Base-by-base conservation (phyloP, 2,797 vertebrate species). In the Gila robusta region DNA sequence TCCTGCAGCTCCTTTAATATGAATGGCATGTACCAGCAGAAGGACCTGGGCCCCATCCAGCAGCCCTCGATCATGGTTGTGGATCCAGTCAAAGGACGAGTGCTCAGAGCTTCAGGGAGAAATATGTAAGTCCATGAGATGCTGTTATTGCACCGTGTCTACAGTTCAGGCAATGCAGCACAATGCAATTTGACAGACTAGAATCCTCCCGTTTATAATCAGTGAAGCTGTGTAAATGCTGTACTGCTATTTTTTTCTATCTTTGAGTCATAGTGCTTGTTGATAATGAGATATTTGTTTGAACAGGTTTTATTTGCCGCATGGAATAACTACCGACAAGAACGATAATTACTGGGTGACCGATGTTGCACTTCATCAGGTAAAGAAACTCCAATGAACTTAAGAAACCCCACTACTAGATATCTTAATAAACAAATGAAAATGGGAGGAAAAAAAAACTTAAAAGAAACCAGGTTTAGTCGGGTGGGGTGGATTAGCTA, bases 351-450 rank as follows among this genome's bases (percentile, higher is more conserved):
- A 97, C 86, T 99, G 98, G 98, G 97, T 98, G 88, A 99, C 98
- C 1, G 98, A 99, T 79, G 98, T 99, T 82, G 98, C 98, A 83
- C 97, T 99, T 89, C 98, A 99, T 93, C 98, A 99, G 98, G 98
- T 99, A 94, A 90, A 77, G 12, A 37, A 6, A 14, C 35, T 39
- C 19, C 49, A 9, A 12, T 80, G 0, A 67, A 66, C 35, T 10
- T n/a, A 17, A 39, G 28, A 23, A 74, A 32, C 44, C 5, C 26
- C 26, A 16, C 62, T 16, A 7, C 26, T 64, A 71, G 12, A 12
- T 17, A 69, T 41, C 17, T 81, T 35, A 49, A 56, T 28, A 23
- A 35, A 21, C 9, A 41, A 71, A n/a, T 44, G 37, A n/a, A 12
- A 70, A 39, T 10, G 4, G n/a, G 0, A 11, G 2, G 5, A 16